Evolutionary conservation across 2,797 vertebrate species (phyloP).

Genomic region (Enteromius thamalakanensis): DNA sequence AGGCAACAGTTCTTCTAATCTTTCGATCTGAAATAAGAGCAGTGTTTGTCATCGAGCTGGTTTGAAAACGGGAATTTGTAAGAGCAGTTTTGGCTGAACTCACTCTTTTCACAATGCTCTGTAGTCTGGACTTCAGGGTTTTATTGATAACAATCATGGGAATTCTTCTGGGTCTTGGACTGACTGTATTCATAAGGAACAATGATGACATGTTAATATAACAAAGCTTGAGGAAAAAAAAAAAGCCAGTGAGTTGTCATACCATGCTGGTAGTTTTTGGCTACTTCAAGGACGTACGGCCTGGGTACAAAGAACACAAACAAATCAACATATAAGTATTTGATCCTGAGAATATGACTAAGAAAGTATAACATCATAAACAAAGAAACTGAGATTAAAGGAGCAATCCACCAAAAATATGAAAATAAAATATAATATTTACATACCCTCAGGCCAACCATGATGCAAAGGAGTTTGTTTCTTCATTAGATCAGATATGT

Average conservation of each 20-base stretch:
- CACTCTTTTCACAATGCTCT: slow-evolving; percentile 73
- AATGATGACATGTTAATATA: neutral
- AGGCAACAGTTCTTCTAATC: slow-evolving; percentile 77
- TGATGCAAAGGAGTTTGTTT: neutral
- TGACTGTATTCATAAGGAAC: slow-evolving; percentile 63
- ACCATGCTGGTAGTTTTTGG: slow-evolving; percentile 79
- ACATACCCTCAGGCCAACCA: neutral
- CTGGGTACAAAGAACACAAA: slow-evolving; percentile 61
- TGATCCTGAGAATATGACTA: neutral
- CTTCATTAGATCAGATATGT: neutral
- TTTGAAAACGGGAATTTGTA: neutral
- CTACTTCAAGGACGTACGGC: slow-evolving; percentile 77
- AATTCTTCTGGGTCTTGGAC: slow-evolving; percentile 70
- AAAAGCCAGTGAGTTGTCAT: slow-evolving; percentile 41
- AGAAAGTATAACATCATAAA: neutral
- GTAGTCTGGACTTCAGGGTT: slow-evolving; percentile 74
- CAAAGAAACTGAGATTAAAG: neutral
- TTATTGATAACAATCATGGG: slow-evolving; percentile 74
- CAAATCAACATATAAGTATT: neutral
- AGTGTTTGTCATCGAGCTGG: neutral
- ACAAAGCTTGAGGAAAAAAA: neutral
- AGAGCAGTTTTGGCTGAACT: neutral
- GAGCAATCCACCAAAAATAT: neutral
- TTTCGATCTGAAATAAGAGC: slow-evolving; percentile 72
- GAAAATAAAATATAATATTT: neutral